A percentile compares a stretch with the other conserved stretches of the same genome.
These are phyloP conservation scores for Numenius phaeopus DNA, from an alignment of 2,797 vertebrate genomes.

Conservation along the genomic window DNA sequence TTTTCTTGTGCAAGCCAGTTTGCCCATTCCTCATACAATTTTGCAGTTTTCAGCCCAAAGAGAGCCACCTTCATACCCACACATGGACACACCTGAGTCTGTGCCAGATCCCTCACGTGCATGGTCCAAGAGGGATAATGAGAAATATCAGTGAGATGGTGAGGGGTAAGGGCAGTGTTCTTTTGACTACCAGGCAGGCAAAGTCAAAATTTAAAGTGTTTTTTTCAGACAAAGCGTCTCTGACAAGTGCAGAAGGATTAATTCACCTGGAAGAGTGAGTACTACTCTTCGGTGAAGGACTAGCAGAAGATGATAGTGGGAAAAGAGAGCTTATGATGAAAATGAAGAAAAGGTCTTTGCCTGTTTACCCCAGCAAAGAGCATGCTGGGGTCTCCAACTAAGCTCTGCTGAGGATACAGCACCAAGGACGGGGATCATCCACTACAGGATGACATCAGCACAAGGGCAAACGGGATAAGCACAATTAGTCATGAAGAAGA, in stretches of 20 bases:
- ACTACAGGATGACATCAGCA: neutral
- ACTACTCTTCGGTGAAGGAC: neutral
- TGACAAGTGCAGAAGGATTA: neutral
- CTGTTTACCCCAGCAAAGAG: neutral
- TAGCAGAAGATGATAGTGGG: accelerated
- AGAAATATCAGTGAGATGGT: accelerated
- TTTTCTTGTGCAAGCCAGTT: neutral
- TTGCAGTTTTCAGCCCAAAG: neutral
- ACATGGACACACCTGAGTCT: neutral
- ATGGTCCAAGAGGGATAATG: accelerated
- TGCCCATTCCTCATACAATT: neutral
- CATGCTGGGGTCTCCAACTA: accelerated
- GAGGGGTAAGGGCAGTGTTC: neutral
- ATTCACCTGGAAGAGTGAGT: neutral
- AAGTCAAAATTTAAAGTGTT: neutral
- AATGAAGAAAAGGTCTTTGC: neutral
- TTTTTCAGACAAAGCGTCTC: neutral
- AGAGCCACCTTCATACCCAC: neutral
- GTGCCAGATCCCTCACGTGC: accelerated
- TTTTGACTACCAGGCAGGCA: neutral
- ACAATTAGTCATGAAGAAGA: neutral
- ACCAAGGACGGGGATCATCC: neutral
- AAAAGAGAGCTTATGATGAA: neutral
- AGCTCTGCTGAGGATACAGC: neutral
- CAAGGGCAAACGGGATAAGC: neutral